phyloP scores from a whole-genome alignment of 2,888 invertebrate genomes.

The Parnassius glacialis region DNA sequence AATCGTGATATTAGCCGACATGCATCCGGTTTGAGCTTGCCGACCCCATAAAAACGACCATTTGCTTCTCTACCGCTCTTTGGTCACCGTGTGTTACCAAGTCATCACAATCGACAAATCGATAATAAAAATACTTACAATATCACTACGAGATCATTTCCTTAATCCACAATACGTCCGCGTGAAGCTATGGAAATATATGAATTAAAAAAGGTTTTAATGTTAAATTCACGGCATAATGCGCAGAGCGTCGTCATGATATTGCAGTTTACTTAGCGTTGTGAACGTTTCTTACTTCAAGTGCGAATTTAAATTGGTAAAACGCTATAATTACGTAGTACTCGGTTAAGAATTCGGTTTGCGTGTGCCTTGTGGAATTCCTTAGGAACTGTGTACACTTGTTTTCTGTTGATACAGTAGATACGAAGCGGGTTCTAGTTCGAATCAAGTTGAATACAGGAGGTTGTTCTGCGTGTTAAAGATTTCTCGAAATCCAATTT shows the following conservation, averaged over 20 bases:
- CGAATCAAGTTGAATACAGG: neutral
- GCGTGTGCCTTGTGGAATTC: conserved; percentile 2
- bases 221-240: conserved; percentile 48
- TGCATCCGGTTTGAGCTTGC: too few relatives aligned
- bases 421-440: neutral
- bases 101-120: too few relatives aligned
- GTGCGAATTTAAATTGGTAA: conserved; percentile 22
- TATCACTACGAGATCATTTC: neutral
- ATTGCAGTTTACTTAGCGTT: conserved; percentile 27
- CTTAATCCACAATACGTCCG: conserved; percentile 8
- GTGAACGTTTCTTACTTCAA: conserved; percentile 13
- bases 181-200: conserved; percentile 25
- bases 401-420: neutral
- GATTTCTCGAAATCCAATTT: too few relatives aligned
- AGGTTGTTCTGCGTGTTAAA: too few relatives aligned
- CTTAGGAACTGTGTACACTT: conserved; percentile 5
- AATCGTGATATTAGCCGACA: too few relatives aligned
- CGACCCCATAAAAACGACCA: too few relatives aligned
- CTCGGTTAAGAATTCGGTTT: conserved; percentile 11
- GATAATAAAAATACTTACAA: neutral
- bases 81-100: too few relatives aligned
- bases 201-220: conserved; percentile 44
- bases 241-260: conserved; percentile 34
- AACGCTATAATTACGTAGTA: conserved; percentile 22
- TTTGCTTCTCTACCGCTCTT: too few relatives aligned